Conservation (phyloP, 2,797 vertebrate species). For the Pangasius larnaudii region DNA sequence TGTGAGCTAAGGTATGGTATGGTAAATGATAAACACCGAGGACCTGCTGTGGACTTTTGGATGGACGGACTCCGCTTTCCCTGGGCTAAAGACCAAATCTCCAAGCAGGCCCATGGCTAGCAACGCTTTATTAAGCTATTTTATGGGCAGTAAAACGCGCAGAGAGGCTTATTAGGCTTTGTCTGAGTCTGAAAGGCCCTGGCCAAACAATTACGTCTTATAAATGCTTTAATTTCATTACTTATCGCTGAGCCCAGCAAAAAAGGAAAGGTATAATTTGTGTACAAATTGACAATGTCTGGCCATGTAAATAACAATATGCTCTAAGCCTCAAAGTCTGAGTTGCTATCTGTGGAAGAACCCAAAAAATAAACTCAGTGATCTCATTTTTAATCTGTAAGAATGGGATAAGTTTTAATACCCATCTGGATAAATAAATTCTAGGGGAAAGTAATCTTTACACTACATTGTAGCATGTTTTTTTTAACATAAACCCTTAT, state of each 20-base stretch:
- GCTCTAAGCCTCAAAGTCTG: background rate
- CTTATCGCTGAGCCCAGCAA: constrained; percentile 63
- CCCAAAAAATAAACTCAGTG: background rate
- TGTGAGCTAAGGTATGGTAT: background rate
- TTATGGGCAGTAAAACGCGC: constrained; percentile 62
- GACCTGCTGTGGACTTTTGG: constrained; percentile 27
- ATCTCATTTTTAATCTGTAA: background rate
- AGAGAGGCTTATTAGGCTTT: constrained; percentile 64
- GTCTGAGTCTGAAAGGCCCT: constrained; percentile 65
- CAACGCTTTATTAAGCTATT: constrained; percentile 66
- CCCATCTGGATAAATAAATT: background rate
- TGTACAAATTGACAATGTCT: constrained; percentile 45
- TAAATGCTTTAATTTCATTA: constrained; percentile 61
- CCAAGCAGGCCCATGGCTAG: constrained; percentile 66
- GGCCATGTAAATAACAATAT: constrained; percentile 27
- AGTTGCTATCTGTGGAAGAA: constrained; percentile 14
- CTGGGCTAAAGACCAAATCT: constrained; percentile 58
- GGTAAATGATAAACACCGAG: constrained; percentile 21
- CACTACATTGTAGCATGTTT: background rate
- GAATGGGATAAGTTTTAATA: background rate
- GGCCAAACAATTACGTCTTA: constrained; percentile 63
- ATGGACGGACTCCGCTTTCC: constrained; percentile 39
- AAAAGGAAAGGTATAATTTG: constrained; percentile 38
- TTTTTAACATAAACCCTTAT: background rate
- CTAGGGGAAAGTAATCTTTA: background rate